These are phyloP conservation scores for Amiota communis DNA, from an alignment of 2,888 invertebrate genomes.

Conservation along the genomic window DNA sequence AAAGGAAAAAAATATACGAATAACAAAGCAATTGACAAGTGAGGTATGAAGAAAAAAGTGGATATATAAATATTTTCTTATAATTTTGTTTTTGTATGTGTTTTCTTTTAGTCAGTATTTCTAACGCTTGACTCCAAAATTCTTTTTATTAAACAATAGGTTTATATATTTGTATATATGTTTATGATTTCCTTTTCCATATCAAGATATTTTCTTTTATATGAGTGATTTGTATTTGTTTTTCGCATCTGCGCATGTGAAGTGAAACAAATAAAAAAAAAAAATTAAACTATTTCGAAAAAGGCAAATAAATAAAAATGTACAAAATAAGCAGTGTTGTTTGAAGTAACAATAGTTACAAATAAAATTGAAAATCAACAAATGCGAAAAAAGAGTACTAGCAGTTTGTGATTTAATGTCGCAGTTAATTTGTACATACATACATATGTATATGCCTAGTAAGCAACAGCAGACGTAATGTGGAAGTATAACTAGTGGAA, in stretches of 20 bases:
- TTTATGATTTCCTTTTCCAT: too few relatives aligned
- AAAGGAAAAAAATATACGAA: too few relatives aligned
- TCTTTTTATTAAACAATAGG: too few relatives aligned
- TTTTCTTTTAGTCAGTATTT: too few relatives aligned
- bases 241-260: slow-evolving; percentile 41
- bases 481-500: slow-evolving; percentile 41
- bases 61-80: too few relatives aligned
- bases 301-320: slow-evolving; percentile 6
- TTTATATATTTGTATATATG: too few relatives aligned
- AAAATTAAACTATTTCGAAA: slow-evolving; percentile 11
- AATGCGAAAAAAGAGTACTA: slow-evolving; percentile 29
- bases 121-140: too few relatives aligned
- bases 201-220: slow-evolving; percentile 22
- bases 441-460: slow-evolving; percentile 38
- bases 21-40: too few relatives aligned
- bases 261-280: slow-evolving; percentile 55
- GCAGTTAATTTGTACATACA: slow-evolving; percentile 62
- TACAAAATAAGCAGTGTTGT: background rate
- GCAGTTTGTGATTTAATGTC: slow-evolving; percentile 54
- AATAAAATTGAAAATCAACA: slow-evolving; percentile 35
- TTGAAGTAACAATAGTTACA: slow-evolving; percentile 36
- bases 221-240: slow-evolving; percentile 34
- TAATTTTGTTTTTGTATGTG: too few relatives aligned
- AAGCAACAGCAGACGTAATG: slow-evolving; percentile 13
- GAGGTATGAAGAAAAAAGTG: too few relatives aligned